phyloP scores from a whole-genome alignment of 92 coral and sea anemone genomes.

The Palythoa grandis region DNA sequence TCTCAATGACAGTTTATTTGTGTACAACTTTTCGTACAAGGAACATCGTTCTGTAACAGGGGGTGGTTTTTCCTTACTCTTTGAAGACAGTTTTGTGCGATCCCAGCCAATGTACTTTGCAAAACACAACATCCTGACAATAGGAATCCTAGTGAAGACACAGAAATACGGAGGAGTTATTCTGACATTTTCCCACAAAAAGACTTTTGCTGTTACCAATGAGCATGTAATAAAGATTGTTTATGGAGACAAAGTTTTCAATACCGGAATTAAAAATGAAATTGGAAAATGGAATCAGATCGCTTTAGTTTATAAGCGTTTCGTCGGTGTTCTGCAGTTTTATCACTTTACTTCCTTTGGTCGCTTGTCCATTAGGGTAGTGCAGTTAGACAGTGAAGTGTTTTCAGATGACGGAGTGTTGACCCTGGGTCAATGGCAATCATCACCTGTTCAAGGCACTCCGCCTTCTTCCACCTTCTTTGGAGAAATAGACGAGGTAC shows the following conservation, averaged over 20 bases:
- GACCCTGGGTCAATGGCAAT: conserved; percentile 68
- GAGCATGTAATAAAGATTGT: conserved; percentile 44
- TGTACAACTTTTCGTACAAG: conserved; percentile 47
- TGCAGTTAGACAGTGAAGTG: conserved; percentile 43
- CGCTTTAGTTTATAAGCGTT: conserved; percentile 51
- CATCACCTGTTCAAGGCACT: conserved; percentile 46
- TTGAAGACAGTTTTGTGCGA: conserved; percentile 53
- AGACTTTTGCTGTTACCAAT: conserved; percentile 52
- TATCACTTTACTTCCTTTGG: conserved; percentile 58
- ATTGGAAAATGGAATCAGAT: conserved; percentile 67
- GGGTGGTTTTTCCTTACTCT: conserved; percentile 55
- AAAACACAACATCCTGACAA: conserved; percentile 50
- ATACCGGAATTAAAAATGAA: conserved; percentile 48
- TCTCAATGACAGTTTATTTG: conserved; percentile 51
- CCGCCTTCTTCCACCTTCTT: conserved; percentile 46
- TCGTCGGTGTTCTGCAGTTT: conserved; percentile 45
- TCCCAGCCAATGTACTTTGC: conserved; percentile 52
- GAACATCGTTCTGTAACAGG: conserved; percentile 57
- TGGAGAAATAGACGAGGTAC: conserved; percentile 65
- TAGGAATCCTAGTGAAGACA: conserved; percentile 60
- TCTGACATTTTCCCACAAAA: conserved; percentile 54
- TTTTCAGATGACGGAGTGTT: conserved; percentile 56
- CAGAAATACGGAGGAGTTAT: conserved; percentile 59
- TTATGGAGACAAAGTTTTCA: conserved; percentile 44
- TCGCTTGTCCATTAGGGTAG: conserved; percentile 46